phyloP scores from a whole-genome alignment of 2,113 vertebrate genomes.

The Calypte anna region DNA sequence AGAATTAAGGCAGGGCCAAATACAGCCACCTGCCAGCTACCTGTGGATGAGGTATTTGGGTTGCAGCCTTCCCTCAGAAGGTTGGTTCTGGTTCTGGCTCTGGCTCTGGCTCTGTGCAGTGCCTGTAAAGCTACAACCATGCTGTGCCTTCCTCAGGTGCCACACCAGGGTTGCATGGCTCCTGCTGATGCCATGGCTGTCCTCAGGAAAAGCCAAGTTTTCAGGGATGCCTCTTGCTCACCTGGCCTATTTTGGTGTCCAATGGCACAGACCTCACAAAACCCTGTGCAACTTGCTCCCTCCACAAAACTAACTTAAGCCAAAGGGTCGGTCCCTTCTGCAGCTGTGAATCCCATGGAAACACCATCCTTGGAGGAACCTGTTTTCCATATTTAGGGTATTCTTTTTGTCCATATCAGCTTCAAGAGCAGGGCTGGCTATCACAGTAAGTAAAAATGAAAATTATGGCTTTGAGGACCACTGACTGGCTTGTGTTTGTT shows the following conservation, averaged over 20 bases:
- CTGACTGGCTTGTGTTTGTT: not conserved
- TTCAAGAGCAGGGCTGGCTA: not conserved
- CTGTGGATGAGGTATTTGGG: not conserved
- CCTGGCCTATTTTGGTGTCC: not conserved
- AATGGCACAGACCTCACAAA: not conserved
- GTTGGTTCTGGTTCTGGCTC: not conserved
- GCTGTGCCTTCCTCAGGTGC: not conserved
- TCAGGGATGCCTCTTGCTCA: not conserved
- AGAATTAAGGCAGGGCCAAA: not conserved
- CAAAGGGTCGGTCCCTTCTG: not conserved
- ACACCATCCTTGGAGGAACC: not conserved
- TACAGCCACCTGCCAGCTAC: not conserved
- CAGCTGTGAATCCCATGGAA: not conserved
- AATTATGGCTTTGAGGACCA: not conserved
- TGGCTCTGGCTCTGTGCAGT: not conserved
- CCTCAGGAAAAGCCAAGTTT: not conserved
- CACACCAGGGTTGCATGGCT: not conserved
- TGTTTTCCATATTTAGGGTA: not conserved
- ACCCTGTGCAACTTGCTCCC: not conserved
- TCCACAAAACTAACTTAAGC: not conserved
- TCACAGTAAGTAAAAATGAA: not conserved
- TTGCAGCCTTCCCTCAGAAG: not conserved
- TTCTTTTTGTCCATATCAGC: not conserved
- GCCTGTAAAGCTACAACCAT: fast-evolving
- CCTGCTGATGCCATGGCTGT: not conserved